Percentiles rank a stretch among this genome's conserved stretches.
Evolutionary conservation across 1,140 invertebrate genomes (phyloP).

Genomic region (Neodiprion virginianus): DNA sequence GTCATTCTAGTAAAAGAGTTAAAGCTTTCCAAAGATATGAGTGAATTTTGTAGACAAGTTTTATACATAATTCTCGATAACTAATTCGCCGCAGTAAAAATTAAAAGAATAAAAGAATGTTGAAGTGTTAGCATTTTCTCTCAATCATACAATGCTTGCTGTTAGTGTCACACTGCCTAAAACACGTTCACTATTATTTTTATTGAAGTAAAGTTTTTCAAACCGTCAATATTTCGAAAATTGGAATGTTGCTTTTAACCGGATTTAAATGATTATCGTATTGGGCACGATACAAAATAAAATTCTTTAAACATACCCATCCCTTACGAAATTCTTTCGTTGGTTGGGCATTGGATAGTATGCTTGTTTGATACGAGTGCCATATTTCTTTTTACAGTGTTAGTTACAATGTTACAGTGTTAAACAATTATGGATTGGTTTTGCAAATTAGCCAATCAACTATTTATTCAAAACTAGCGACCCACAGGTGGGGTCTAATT

Average conservation of each 20-base stretch:
- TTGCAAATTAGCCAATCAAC: too few relatives aligned
- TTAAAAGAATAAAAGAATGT: too few relatives aligned
- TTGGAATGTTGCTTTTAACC: background rate
- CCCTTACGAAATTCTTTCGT: too few relatives aligned
- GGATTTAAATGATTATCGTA: background rate
- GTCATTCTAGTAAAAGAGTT: conserved; percentile 1
- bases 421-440: background rate
- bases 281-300: too few relatives aligned
- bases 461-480: too few relatives aligned
- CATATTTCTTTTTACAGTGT: background rate
- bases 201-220: background rate
- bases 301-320: too few relatives aligned
- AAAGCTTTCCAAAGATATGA: background rate
- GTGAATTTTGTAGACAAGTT: conserved; percentile 3
- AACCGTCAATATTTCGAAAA: background rate
- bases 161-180: background rate
- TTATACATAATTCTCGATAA: background rate
- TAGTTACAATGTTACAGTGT: background rate
- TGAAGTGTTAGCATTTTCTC: too few relatives aligned
- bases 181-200: background rate
- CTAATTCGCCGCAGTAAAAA: too few relatives aligned
- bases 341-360: background rate
- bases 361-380: background rate
- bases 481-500: too few relatives aligned
- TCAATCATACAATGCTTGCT: background rate